Base-by-base conservation (phyloP, 2,797 vertebrate genomes). In the Scleropages formosus region DNA sequence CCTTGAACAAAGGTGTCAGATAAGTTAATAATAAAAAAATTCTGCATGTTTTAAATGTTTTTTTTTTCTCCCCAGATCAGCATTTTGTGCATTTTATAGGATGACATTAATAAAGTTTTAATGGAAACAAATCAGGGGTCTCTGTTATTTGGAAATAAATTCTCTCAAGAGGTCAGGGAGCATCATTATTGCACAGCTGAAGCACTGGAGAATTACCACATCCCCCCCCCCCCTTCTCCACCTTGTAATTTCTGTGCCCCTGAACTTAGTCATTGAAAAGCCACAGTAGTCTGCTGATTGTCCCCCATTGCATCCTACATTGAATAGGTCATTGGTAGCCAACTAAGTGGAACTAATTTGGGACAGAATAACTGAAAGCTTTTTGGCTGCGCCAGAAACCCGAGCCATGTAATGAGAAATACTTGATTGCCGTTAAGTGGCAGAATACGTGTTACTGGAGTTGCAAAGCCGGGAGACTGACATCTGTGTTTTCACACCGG, bases 311-410 rank as follows among this genome's bases (percentile, higher is more conserved):
- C 88, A 90, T 93, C 90, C 84, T 94, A 85, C 79, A 77, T 88
- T 95, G 93, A 96, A 94, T 94, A 94, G 93, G 91, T 95, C 92
- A 94, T 95, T 96, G 94, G 90, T 88, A 94, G 80, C 89, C 92
- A 96, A 83, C 92, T 94, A 95, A 92, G 91, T 94, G 94, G 95
- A 96, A 97, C 93, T 96, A 95, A 97, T 96, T 92, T 90, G 92
- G 87, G 90, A 82, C 90, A 92, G 91, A 92, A 93, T 91, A 93
- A 89, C 87, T 86, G 89, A 90, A 85, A 87, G 91, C 91, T 92
- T 91, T 90, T 87, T 87, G 93, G 90, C 88, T 88, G 84, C 89
- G 87, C 88, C 90, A 83, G 85, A 92, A 90, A 88, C 89, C 89
- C 85, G 81, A 86, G 84, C 89, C 87, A 86, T 88, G 86, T 92